Evolutionary conservation across 2,113 vertebrate genomes (phyloP).

Genomic region (Leucoraja erinaceus): DNA sequence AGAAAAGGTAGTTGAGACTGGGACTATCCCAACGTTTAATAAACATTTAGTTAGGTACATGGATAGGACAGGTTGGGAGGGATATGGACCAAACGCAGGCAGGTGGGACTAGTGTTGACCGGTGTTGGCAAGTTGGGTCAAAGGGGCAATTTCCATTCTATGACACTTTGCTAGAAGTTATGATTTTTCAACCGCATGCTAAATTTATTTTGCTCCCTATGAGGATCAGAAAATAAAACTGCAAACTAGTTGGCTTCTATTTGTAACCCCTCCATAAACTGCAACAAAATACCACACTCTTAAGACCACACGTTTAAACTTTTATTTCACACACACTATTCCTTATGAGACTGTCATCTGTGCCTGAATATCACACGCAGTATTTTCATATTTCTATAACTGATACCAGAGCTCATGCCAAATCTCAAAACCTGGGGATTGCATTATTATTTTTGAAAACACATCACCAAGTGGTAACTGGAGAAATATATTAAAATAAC

Average conservation of each 20-base stretch:
- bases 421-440: background rate
- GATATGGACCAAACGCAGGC: too few species aligned
- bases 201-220: constrained; percentile 15
- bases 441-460: background rate
- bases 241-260: constrained; percentile 5
- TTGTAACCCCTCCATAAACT: background rate
- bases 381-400: background rate
- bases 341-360: background rate
- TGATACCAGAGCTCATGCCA: background rate
- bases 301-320: background rate
- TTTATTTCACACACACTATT: background rate
- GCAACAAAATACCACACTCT: constrained; percentile 1
- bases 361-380: background rate
- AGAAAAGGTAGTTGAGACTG: too few species aligned
- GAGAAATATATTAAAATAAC: background rate
- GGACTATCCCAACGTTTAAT: too few species aligned
- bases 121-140: too few species aligned
- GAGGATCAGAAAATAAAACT: background rate
- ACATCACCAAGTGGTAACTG: background rate
- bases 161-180: too few species aligned
- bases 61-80: too few species aligned
- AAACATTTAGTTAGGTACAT: too few species aligned
- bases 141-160: too few species aligned
- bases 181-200: background rate
- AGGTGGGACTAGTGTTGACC: too few species aligned